Evolutionary conservation across 1,140 invertebrate species (phyloP).

Genomic region (Neodiprion lecontei): DNA sequence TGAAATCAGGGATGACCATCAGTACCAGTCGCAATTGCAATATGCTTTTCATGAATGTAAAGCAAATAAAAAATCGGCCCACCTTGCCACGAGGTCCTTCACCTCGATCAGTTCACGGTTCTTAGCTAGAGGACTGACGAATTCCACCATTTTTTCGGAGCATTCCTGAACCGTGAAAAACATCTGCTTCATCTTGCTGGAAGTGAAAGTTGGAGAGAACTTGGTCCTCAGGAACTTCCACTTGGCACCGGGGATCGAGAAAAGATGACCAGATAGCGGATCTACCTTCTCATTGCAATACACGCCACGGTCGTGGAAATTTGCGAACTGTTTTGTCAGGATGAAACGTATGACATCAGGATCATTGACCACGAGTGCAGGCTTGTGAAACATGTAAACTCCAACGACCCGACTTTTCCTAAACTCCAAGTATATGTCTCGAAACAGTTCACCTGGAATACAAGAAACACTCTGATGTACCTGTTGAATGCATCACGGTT

Average conservation of each 20-base stretch:
- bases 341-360: slow-evolving; percentile 59
- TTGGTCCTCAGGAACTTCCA: slow-evolving; percentile 64
- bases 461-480: neutral
- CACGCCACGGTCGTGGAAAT: slow-evolving; percentile 58
- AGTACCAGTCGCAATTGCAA: too few species aligned
- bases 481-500: neutral
- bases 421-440: slow-evolving; percentile 26
- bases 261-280: slow-evolving; percentile 62
- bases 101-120: slow-evolving; percentile 39
- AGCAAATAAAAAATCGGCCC: too few species aligned
- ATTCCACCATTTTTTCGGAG: slow-evolving; percentile 47
- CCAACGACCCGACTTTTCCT: slow-evolving; percentile 42
- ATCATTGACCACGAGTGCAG: slow-evolving; percentile 58
- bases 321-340: slow-evolving; percentile 59
- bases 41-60: too few species aligned
- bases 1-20: slow-evolving; percentile 11
- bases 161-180: slow-evolving; percentile 57
- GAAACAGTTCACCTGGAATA: slow-evolving; percentile 31
- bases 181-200: slow-evolving; percentile 66
- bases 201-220: slow-evolving; percentile 65
- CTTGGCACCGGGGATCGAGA: slow-evolving; percentile 54
- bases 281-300: slow-evolving; percentile 60
- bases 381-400: slow-evolving; percentile 60
- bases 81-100: slow-evolving; percentile 61
- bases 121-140: slow-evolving; percentile 33